Evolutionary conservation across 2,797 vertebrate species (phyloP), one percentile per base, ranked within the genome.

Genomic region (Coreius guichenoti): DNA sequence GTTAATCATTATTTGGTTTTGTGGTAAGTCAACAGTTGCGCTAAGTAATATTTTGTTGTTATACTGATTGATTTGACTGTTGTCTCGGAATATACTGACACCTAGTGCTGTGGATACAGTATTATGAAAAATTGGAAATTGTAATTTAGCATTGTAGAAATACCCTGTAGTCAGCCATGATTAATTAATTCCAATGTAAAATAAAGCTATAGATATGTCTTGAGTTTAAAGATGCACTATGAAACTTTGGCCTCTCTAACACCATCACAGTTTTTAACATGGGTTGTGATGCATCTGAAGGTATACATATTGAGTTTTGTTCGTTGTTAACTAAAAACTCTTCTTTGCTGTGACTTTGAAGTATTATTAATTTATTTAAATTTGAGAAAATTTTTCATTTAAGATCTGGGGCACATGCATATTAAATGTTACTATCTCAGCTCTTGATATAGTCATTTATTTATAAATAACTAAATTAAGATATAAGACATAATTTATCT

Each of bases 401-500:
- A 16, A 67, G 33, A 69, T 26, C 17, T 70, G n/a, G 11, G 56
- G 23, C 49, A 54, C 31, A 56, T 61, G 69, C 23, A 61, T 58
- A 54, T 81, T 63, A 77, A 72, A 78, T 65, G 54, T 67, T 33
- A 36, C 36, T 47, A 67, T 36, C 70, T 82, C 80, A 87, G 63
- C 74, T 19, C 45, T n/a, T 29, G 17, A 67, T 56, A 76, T 26
- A 39, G 61, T 36, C 23, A 83, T 83, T 85, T 81, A 78, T 84
- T 87, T 82, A 56, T 63, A 61, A 87, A 84, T 81, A 33, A 65
- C 68, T 43, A 74, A 84, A 72, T 63, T 81, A 51, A 33, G 8
- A 65, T 58, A 56, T 74, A 65, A 78, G 77, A 73, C 63, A 26
- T 65, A 33, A 87, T 84, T 86, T 49, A 82, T 81, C 73, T 75